phyloP scores from a whole-genome alignment of 2,888 invertebrate species.

The Spialia ferax region DNA sequence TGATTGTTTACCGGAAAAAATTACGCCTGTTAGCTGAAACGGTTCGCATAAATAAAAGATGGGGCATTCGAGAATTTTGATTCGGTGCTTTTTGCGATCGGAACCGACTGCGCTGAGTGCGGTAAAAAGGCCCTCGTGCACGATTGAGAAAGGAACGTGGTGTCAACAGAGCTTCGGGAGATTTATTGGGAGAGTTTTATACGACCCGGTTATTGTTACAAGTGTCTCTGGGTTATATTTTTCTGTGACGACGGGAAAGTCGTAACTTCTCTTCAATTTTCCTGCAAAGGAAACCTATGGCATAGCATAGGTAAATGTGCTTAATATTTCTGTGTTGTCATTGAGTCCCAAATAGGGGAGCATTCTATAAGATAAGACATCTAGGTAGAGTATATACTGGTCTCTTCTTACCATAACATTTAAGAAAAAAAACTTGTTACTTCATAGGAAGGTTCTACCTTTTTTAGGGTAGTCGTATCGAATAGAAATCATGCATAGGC shows the following conservation, averaged over 20 bases:
- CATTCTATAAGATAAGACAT: too few species aligned
- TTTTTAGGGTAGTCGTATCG: too few species aligned
- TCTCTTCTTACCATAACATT: too few species aligned
- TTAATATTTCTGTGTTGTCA: too few species aligned
- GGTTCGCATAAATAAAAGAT: conserved; percentile 83
- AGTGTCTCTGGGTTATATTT: background rate
- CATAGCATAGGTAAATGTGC: too few species aligned
- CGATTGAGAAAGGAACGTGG: conserved; percentile 75
- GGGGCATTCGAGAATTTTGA: conserved; percentile 79
- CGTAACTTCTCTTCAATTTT: too few species aligned
- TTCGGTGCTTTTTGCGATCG: conserved; percentile 75
- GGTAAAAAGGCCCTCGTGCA: conserved; percentile 68
- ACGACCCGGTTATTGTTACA: conserved; percentile 9
- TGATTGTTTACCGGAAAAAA: conserved; percentile 87
- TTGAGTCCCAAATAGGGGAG: too few species aligned
- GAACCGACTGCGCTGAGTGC: conserved; percentile 68
- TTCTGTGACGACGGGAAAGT: background rate
- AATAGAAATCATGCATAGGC: too few species aligned
- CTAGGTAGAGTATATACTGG: too few species aligned
- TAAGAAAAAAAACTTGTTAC: too few species aligned
- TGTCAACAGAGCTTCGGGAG: conserved; percentile 65
- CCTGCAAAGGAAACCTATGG: too few species aligned
- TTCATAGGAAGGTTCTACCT: too few species aligned
- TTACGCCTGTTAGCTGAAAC: conserved; percentile 84
- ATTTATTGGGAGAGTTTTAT: conserved; percentile 56